Percentiles rank a stretch among this genome's conserved stretches.
Evolutionary conservation across 2,888 invertebrate genomes (phyloP).

Genomic region (Perdita meconis): DNA sequence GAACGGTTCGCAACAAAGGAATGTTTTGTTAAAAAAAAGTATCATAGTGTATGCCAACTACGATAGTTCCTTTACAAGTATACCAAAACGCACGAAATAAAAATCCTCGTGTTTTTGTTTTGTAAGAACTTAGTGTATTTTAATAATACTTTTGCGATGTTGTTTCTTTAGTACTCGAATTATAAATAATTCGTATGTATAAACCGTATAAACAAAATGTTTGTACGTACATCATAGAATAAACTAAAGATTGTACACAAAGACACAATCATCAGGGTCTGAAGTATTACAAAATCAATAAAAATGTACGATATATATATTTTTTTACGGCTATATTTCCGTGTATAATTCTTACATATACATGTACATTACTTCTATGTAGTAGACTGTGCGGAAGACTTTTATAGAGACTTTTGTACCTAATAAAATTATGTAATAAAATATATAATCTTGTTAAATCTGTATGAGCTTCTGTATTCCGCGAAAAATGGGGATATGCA

Average conservation of each 20-base stretch:
- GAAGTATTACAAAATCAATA: constrained; percentile 11
- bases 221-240: no score
- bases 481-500: neutral
- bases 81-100: constrained; percentile 47
- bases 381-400: constrained; percentile 64
- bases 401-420: constrained; percentile 79
- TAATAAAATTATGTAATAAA: constrained; percentile 46
- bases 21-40: constrained; percentile 2
- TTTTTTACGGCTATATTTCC: constrained; percentile 56
- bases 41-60: constrained; percentile 35
- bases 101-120: no score
- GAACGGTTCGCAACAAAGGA: constrained; percentile 24
- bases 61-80: constrained; percentile 56
- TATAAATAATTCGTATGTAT: no score
- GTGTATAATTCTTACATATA: constrained; percentile 39
- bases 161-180: no score
- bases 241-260: no score
- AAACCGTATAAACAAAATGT: no score
- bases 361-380: constrained; percentile 40
- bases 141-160: no score
- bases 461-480: neutral
- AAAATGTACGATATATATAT: constrained; percentile 42
- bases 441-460: constrained; percentile 1
- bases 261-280: no score
- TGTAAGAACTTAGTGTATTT: no score